These are phyloP conservation scores for Drosophila mauritiana DNA, from an alignment of 1,140 invertebrate genomes.

Conservation along the genomic window DNA sequence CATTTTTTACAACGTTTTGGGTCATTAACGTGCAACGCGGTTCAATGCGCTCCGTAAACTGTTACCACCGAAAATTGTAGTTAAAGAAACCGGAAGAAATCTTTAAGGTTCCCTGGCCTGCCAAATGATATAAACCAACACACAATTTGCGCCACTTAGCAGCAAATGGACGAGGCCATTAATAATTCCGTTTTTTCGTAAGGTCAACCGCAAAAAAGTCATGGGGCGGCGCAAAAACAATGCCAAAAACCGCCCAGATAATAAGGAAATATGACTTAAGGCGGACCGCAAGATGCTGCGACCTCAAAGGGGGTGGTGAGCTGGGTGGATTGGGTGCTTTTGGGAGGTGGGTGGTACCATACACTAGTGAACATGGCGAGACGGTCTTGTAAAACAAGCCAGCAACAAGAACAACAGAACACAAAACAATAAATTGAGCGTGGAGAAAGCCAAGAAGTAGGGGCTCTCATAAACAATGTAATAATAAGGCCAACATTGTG, in stretches of 20 bases:
- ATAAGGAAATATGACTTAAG: conserved; percentile 81
- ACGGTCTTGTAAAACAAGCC: conserved; percentile 76
- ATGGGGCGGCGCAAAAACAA: conserved; percentile 39
- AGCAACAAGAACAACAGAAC: conserved; percentile 43
- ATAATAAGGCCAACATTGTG: conserved; percentile 74
- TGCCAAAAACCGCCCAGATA: conserved; percentile 49
- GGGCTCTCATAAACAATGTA: conserved; percentile 81
- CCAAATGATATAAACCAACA: conserved; percentile 81
- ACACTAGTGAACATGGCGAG: conserved; percentile 72
- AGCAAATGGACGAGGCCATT: conserved; percentile 80
- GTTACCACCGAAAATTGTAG: conserved; percentile 28
- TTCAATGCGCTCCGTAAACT: conserved; percentile 71
- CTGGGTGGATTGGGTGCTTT: neutral
- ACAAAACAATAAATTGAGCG: conserved; percentile 75
- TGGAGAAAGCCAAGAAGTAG: conserved; percentile 28
- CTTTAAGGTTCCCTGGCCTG: conserved; percentile 58
- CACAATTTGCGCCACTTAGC: conserved; percentile 83
- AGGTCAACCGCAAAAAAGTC: conserved; percentile 68
- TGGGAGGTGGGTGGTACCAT: conserved; percentile 11
- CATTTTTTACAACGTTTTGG: conserved; percentile 55
- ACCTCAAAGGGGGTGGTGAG: conserved; percentile 13
- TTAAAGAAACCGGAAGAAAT: conserved; percentile 44
- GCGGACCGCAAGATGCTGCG: conserved; percentile 42
- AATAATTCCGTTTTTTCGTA: conserved; percentile 74
- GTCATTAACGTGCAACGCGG: conserved; percentile 68